Percentiles rank a stretch among this genome's conserved stretches.
These are phyloP conservation scores for Tachuris rubrigastra DNA, from an alignment of 2,113 vertebrate genomes.

Conservation along the genomic window DNA sequence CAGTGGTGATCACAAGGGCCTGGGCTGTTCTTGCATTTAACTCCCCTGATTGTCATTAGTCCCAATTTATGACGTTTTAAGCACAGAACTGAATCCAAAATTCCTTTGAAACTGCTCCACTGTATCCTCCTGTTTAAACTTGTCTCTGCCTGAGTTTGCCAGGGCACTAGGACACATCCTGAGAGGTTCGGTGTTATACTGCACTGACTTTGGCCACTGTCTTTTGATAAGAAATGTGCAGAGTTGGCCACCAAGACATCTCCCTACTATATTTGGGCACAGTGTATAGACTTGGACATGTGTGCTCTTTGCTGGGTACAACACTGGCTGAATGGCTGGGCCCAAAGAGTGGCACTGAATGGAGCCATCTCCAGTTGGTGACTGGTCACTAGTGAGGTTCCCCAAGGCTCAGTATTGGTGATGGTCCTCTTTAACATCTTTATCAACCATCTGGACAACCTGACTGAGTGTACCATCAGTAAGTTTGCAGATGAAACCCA, in stretches of 20 bases:
- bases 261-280: not conserved
- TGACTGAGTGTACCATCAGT: not conserved
- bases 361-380: not conserved
- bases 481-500: not conserved
- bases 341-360: not conserved
- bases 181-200: not conserved
- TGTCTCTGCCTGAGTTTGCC: not conserved
- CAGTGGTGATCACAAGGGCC: not conserved
- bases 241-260: not conserved
- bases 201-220: not conserved
- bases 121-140: not conserved
- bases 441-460: not conserved
- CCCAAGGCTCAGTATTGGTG: not conserved
- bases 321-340: accelerated
- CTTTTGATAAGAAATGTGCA: not conserved
- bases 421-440: not conserved
- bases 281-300: not conserved
- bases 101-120: not conserved
- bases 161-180: not conserved
- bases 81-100: not conserved
- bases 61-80: not conserved
- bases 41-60: not conserved
- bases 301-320: not conserved
- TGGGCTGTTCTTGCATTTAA: not conserved
- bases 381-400: not conserved